Evolutionary conservation across 2,113 vertebrate species (phyloP).

Genomic region (Hydrolagus affinis): DNA sequence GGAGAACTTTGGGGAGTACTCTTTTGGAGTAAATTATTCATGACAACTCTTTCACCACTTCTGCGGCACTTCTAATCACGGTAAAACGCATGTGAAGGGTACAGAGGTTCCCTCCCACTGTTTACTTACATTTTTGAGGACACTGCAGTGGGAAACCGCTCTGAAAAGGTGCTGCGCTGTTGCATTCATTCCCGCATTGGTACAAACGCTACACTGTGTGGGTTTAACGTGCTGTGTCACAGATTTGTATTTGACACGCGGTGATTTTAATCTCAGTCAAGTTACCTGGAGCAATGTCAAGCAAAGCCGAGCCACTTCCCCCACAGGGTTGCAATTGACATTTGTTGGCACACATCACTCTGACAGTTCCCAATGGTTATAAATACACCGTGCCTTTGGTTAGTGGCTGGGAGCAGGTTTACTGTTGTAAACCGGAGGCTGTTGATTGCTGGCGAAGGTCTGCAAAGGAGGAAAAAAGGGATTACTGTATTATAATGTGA

Average conservation of each 20-base stretch:
- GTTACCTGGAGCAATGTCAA: background rate
- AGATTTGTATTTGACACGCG: background rate
- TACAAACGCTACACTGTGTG: background rate
- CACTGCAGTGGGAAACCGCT: background rate
- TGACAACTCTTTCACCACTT: background rate
- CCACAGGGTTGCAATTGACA: background rate
- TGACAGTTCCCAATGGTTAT: background rate
- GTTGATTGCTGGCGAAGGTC: background rate
- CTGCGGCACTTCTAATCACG: background rate
- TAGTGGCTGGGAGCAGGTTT: background rate
- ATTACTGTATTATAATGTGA: background rate
- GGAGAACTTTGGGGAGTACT: background rate
- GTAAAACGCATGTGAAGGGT: background rate
- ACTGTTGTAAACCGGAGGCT: background rate
- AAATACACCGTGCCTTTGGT: background rate
- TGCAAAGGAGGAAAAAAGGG: background rate
- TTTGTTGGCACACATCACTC: background rate
- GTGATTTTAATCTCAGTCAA: background rate
- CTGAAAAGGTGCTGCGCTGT: background rate
- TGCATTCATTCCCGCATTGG: background rate
- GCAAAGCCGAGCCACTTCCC: background rate
- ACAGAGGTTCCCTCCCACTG: background rate
- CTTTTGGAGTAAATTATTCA: background rate
- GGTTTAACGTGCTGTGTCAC: background rate
- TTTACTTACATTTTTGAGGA: slow-evolving; percentile 7